Evolutionary conservation across 1,140 invertebrate species (phyloP).

Genomic region (Penaeus vannamei): DNA sequence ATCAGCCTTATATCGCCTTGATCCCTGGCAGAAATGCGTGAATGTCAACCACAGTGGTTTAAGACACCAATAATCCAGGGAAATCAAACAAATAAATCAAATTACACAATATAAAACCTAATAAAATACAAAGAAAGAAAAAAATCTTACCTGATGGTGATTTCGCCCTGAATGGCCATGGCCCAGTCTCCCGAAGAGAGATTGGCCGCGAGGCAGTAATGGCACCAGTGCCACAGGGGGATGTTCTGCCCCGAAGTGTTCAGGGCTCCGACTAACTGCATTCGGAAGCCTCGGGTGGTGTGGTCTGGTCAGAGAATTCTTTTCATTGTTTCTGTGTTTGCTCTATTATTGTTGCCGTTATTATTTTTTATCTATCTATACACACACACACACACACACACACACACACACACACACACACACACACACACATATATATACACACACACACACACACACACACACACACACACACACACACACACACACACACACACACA

Average conservation of each 20-base stretch:
- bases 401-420: no score
- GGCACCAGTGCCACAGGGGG: background rate
- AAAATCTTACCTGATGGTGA: background rate
- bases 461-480: no score
- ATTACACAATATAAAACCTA: background rate
- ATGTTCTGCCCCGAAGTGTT: background rate
- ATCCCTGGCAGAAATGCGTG: background rate
- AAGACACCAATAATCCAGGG: no score
- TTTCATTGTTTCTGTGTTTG: no score
- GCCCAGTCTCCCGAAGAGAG: background rate
- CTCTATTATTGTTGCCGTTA: no score
- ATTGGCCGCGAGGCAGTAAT: background rate
- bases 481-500: no score
- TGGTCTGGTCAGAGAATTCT: background rate
- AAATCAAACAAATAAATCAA: no score
- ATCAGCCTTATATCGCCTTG: background rate
- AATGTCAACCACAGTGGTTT: no score
- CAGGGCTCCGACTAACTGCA: background rate
- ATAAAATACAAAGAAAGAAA: background rate
- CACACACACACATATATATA: no score
- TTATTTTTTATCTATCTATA: no score
- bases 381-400: no score
- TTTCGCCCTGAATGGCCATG: constrained; percentile 1
- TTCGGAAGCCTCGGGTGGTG: background rate
- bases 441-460: no score